These are phyloP conservation scores for Macaca nemestrina DNA, from an alignment of 2,113 vertebrate genomes.

Conservation along the genomic window DNA sequence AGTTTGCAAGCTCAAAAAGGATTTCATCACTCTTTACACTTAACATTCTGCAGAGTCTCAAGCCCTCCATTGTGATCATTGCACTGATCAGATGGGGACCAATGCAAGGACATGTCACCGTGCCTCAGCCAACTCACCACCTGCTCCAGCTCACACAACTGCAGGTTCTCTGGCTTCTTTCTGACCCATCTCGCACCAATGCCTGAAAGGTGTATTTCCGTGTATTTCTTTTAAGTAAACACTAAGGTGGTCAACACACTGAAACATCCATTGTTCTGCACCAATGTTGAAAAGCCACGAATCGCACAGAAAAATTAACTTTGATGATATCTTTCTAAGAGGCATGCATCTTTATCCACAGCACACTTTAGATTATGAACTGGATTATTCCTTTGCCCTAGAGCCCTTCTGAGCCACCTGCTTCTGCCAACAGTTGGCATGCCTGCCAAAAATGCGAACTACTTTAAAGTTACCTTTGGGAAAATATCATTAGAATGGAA, in stretches of 20 bases:
- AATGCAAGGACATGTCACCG: background rate
- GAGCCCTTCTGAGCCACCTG: background rate
- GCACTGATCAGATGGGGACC: background rate
- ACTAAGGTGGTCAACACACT: background rate
- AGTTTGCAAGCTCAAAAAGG: background rate
- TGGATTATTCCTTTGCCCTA: constrained; percentile 17
- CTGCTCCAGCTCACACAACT: background rate
- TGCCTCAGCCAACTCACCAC: background rate
- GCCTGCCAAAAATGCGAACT: constrained; percentile 25
- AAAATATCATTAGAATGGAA: constrained; percentile 58
- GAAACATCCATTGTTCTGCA: background rate
- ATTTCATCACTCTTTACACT: background rate
- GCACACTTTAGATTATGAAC: background rate
- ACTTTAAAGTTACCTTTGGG: constrained; percentile 42
- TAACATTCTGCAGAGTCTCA: background rate
- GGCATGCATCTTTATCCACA: background rate
- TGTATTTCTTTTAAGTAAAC: background rate
- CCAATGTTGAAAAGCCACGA: background rate
- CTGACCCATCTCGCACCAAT: background rate
- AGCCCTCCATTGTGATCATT: background rate
- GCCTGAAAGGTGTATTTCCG: background rate
- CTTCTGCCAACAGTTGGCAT: background rate
- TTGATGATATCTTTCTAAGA: background rate
- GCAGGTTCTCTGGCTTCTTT: background rate
- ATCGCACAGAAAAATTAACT: background rate